A percentile compares a stretch with the other conserved stretches of the same genome.
These are phyloP conservation scores for Drosophila grimshawi DNA, from an alignment of 1,140 invertebrate genomes.

Conservation along the genomic window DNA sequence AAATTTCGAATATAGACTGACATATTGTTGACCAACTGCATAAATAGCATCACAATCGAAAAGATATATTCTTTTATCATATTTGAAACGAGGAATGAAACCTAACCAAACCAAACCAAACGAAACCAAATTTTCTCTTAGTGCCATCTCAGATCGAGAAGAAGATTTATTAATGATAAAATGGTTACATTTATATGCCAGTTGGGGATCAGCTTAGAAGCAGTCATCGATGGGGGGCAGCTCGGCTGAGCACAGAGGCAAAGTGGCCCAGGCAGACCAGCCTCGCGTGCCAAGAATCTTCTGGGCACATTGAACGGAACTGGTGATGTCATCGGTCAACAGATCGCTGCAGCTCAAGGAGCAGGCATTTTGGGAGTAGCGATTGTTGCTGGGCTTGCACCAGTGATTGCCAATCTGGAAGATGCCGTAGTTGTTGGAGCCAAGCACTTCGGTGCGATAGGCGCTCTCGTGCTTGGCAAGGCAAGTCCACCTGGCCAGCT, in stretches of 20 bases:
- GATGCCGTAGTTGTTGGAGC: slow-evolving; percentile 64
- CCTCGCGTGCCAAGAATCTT: slow-evolving; percentile 46
- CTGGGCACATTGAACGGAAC: slow-evolving; percentile 58
- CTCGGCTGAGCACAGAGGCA: slow-evolving; percentile 46
- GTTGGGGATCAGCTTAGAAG: slow-evolving; percentile 32
- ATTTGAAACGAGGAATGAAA: no score
- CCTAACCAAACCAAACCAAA: no score
- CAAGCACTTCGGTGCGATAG: slow-evolving; percentile 50
- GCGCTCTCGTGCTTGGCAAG: slow-evolving; percentile 55
- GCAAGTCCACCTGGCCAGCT: slow-evolving; percentile 52
- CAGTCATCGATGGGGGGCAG: slow-evolving; percentile 57
- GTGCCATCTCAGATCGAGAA: no score
- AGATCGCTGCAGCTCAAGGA: slow-evolving; percentile 42
- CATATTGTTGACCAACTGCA: no score
- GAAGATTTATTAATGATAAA: no score
- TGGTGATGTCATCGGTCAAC: slow-evolving; percentile 45
- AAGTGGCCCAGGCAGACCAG: slow-evolving; percentile 60
- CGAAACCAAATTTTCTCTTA: no score
- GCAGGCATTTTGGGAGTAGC: slow-evolving; percentile 50
- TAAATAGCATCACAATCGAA: no score
- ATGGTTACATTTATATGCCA: no score
- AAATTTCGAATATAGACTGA: no score
- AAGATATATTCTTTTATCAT: no score
- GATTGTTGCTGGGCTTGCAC: slow-evolving; percentile 57
- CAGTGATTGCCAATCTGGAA: slow-evolving; percentile 77